Evolutionary conservation across 2,888 invertebrate species (phyloP).

Genomic region (Caenorhabditis sulstoni): DNA sequence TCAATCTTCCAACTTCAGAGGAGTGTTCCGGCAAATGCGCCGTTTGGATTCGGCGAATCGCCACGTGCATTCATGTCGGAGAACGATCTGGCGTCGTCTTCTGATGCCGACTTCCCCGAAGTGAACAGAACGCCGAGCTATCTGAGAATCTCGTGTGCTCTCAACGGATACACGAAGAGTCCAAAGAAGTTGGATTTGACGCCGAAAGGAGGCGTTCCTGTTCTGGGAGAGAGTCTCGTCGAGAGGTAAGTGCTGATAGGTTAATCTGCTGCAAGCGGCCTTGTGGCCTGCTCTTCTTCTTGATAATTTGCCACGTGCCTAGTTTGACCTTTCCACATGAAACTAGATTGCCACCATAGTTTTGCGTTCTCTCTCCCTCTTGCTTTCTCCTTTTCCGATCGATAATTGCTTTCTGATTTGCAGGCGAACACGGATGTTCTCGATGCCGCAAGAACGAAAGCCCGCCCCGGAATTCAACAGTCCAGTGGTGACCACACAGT

Average conservation of each 20-base stretch:
- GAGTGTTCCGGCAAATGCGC: constrained; percentile 27
- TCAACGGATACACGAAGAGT: constrained; percentile 62
- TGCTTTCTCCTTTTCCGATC: not conserved
- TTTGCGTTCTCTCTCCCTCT: not conserved
- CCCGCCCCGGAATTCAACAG: constrained; percentile 39
- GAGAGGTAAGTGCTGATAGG: constrained; percentile 57
- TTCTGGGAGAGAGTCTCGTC: constrained; percentile 48
- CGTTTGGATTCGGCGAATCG: constrained; percentile 55
- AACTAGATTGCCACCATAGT: not conserved
- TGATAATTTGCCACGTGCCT: not conserved
- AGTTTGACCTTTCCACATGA: not conserved
- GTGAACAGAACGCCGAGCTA: constrained; percentile 57
- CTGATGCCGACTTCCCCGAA: constrained; percentile 30
- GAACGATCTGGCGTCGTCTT: constrained; percentile 42
- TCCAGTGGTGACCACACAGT: constrained; percentile 34
- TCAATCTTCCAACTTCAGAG: constrained; percentile 21
- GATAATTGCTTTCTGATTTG: not conserved
- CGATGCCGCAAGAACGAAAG: constrained; percentile 46
- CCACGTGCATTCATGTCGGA: constrained; percentile 61
- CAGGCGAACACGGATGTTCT: constrained; percentile 51
- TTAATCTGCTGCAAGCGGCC: too few relatives aligned
- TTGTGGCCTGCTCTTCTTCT: too few relatives aligned
- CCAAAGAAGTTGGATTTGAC: constrained; percentile 33
- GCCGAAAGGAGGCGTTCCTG: constrained; percentile 12
- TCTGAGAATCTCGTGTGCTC: constrained; percentile 59